Percentiles rank a stretch among this genome's conserved stretches.
Conservation (phyloP, 2,113 vertebrate genomes). For the Dicrurus megarhynchus region DNA sequence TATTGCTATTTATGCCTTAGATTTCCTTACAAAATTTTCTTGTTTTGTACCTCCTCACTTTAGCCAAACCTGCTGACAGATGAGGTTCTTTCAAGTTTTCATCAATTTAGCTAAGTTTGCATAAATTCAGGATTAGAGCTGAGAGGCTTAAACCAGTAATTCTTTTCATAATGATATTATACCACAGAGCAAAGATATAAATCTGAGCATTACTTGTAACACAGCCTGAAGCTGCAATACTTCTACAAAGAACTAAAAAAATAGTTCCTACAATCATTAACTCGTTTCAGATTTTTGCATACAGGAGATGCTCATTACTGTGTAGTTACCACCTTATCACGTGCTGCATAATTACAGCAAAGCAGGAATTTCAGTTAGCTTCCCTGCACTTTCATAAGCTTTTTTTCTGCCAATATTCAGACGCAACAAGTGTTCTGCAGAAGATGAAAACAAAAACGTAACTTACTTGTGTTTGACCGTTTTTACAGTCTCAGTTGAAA, state of each 20-base stretch:
- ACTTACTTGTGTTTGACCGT: constrained; percentile 94
- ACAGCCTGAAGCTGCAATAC: background rate
- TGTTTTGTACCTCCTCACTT: background rate
- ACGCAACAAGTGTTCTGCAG: background rate
- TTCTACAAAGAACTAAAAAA: background rate
- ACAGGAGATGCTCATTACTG: background rate
- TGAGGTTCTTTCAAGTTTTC: background rate
- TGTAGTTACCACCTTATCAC: background rate
- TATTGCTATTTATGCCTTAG: background rate
- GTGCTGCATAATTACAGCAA: background rate
- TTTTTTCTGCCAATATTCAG: background rate
- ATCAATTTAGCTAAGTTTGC: background rate
- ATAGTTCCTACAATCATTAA: background rate
- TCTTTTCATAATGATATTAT: background rate
- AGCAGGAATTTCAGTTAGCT: background rate
- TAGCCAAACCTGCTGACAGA: background rate
- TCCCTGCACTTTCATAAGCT: background rate
- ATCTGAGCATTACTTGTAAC: background rate
- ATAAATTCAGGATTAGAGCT: background rate
- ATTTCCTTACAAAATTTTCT: background rate
- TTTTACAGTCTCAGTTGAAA: constrained; percentile 91
- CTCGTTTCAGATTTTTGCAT: background rate
- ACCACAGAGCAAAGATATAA: background rate
- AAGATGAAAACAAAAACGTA: background rate
- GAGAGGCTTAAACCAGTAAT: background rate